phyloP scores from a whole-genome alignment of 2,797 vertebrate species.

The Neopelma chrysocephalum region DNA sequence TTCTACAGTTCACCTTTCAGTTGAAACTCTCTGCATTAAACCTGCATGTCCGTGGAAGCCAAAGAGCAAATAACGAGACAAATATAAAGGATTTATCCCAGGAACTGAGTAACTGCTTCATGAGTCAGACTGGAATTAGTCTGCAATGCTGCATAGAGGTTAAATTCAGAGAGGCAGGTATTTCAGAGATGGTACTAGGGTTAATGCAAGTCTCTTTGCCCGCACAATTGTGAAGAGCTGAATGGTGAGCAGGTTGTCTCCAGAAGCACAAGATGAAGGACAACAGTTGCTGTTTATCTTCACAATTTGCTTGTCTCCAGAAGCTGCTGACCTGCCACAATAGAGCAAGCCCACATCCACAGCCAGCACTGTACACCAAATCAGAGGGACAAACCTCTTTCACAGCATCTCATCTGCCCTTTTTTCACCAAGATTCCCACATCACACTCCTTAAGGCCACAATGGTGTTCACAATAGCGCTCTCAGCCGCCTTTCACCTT shows the following conservation, averaged over 20 bases:
- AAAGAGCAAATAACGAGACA: background rate
- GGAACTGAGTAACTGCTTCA: background rate
- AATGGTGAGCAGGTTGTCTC: background rate
- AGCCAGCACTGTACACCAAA: accelerated
- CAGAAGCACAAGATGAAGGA: background rate
- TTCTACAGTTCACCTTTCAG: background rate
- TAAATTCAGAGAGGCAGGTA: background rate
- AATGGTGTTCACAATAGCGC: background rate
- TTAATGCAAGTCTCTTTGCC: background rate
- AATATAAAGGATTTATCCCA: background rate
- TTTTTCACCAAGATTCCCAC: background rate
- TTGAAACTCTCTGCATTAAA: background rate
- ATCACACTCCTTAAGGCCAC: background rate
- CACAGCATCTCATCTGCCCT: background rate
- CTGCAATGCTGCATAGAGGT: background rate
- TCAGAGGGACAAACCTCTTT: background rate
- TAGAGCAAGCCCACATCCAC: background rate
- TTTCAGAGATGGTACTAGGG: background rate
- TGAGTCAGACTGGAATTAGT: background rate
- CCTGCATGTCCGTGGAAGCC: background rate
- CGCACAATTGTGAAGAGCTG: background rate
- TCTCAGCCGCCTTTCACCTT: background rate
- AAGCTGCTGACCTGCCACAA: background rate
- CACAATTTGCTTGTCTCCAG: background rate
- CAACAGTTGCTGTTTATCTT: background rate